Base-by-base conservation (phyloP, 2,797 vertebrate species). In the Silurus lanzhouensis region DNA sequence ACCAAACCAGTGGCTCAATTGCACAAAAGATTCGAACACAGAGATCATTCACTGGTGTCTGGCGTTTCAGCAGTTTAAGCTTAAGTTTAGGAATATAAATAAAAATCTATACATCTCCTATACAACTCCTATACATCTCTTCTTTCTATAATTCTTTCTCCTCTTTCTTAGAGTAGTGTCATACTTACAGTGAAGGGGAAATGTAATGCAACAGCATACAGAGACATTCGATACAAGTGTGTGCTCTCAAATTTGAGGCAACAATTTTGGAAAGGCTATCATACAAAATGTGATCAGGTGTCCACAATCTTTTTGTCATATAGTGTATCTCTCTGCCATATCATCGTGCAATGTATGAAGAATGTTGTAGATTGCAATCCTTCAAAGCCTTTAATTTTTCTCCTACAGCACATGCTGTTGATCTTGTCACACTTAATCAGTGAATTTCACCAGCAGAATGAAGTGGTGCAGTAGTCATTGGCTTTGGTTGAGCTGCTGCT, bases 401-500 rank as follows among this genome's bases (percentile, higher is more conserved):
- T 10, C 14, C 27, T 44, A n/a, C 44, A 63, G 15, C 27, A 82
- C 61, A 85, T 89, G 72, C 14, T 57, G 15, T 80, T 58, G 75
- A 83, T 85, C 55, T 83, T 77, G 76, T 88, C 22, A 52, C 66
- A 55, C 88, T 61, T 88, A 83, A 90, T 85, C 85, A 89, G 84
- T 89, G 48, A 76, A 86, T n/a, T 89, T 83, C 71, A 86, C 83
- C 10, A 52, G 48, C 85, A 76, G 74, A 77, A 57, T 15, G 25
- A 81, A 75, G 76, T 82, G 83, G 85, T 88, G 83, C 57, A 8
- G n/a, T 68, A 58, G 52, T 25, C 17, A 68, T 60, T 70, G 83
- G 82, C 87, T 77, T 87, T 89, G 86, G 55, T 61, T 48, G 88
- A 85, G 72, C 60, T 81, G 22, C 70, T 92, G 91, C 94, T 92